phyloP scores from a whole-genome alignment of 2,113 vertebrate species.

The Amazona guildingii region DNA sequence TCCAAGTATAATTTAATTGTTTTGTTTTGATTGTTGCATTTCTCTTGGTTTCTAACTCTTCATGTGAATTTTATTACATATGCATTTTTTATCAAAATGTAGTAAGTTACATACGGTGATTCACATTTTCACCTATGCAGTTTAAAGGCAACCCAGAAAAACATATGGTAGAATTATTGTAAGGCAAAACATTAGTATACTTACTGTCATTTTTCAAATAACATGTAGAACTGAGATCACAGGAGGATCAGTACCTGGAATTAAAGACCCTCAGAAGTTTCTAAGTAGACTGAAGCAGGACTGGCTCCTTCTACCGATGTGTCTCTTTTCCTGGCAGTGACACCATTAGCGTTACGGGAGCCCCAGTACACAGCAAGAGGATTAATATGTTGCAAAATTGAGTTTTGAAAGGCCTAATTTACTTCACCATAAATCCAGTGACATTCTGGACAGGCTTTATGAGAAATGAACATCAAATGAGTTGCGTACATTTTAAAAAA shows the following conservation, averaged over 20 bases:
- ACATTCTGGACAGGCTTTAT: neutral
- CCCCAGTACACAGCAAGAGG: neutral
- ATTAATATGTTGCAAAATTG: constrained; percentile 37
- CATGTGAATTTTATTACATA: neutral
- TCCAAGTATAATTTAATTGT: neutral
- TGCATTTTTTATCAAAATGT: neutral
- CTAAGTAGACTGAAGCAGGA: constrained; percentile 3
- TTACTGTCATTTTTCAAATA: constrained; percentile 13
- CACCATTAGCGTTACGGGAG: neutral
- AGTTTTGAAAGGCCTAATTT: constrained; percentile 23
- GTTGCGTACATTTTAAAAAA: constrained; percentile 18
- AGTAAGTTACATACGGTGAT: neutral
- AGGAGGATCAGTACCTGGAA: neutral
- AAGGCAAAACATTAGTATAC: neutral
- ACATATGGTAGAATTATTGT: neutral
- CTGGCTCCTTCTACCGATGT: neutral
- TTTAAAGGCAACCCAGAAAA: neutral
- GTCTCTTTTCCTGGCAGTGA: neutral
- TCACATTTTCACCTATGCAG: neutral
- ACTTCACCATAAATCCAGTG: neutral
- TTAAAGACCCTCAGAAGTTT: constrained; percentile 9
- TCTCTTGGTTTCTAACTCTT: neutral
- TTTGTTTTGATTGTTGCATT: neutral
- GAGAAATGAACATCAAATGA: neutral
- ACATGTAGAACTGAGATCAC: neutral